These are phyloP conservation scores for Leptinotarsa haldemani DNA, from an alignment of 2,888 invertebrate species.

Conservation along the genomic window DNA sequence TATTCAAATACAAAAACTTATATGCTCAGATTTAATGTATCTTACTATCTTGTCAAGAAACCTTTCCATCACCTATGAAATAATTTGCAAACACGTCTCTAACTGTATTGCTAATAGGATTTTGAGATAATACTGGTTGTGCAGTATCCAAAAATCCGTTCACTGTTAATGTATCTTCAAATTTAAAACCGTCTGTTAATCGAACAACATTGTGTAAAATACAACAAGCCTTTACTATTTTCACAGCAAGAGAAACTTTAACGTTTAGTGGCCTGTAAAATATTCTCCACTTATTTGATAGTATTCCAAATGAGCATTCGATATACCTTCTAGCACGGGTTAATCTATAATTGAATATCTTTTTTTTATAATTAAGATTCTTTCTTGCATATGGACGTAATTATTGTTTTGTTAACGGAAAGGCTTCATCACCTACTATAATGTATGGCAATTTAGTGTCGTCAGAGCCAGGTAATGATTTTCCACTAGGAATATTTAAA, in stretches of 20 bases:
- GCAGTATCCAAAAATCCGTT: neutral
- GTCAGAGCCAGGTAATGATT: constrained; percentile 22
- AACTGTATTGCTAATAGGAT: constrained; percentile 3
- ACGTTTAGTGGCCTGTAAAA: constrained; percentile 30
- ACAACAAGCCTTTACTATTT: constrained; percentile 21
- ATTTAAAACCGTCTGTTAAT: constrained; percentile 28
- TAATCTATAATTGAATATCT: constrained; percentile 29
- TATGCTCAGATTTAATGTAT: constrained; percentile 2
- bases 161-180: constrained; percentile 20
- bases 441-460: constrained; percentile 29
- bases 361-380: constrained; percentile 27
- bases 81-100: neutral
- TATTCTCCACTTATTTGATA: constrained; percentile 32
- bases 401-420: constrained; percentile 32
- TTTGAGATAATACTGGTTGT: constrained; percentile 1
- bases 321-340: constrained; percentile 25
- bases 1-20: neutral
- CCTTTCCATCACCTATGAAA: neutral
- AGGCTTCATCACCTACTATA: constrained; percentile 39
- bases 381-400: constrained; percentile 35
- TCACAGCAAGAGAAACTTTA: constrained; percentile 19
- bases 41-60: neutral
- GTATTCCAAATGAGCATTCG: constrained; percentile 34
- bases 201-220: constrained; percentile 31
- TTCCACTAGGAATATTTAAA: constrained; percentile 28